Evolutionary conservation across 2,113 vertebrate genomes (phyloP).

Genomic region (Heteronetta atricapilla): DNA sequence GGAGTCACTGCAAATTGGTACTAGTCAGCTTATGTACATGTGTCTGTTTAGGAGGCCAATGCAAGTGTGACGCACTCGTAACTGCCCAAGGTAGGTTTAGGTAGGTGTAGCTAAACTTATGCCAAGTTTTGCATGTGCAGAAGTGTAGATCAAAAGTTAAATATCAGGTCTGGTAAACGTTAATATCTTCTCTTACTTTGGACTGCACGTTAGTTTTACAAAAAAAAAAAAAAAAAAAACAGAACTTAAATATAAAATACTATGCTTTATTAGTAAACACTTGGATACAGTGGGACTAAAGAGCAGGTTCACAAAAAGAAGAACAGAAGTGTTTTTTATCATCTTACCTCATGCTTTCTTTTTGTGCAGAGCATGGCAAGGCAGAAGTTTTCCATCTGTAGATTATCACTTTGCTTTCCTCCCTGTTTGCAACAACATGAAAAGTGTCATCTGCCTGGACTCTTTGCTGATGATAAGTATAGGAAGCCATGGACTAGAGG

Average conservation of each 20-base stretch:
- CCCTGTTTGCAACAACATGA: slow-evolving; percentile 70
- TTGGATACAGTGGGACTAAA: neutral
- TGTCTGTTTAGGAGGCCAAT: neutral
- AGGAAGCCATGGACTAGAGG: slow-evolving; percentile 80
- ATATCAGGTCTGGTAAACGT: neutral
- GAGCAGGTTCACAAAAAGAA: neutral
- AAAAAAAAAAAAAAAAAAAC: neutral
- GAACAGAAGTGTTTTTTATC: neutral
- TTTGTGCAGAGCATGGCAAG: slow-evolving; percentile 69
- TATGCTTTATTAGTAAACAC: neutral
- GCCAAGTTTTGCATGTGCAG: neutral
- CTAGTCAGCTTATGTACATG: neutral
- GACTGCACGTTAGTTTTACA: neutral
- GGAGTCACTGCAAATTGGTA: neutral
- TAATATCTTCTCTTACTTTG: neutral
- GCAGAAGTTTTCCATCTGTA: slow-evolving; percentile 70
- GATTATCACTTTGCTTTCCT: slow-evolving; percentile 75
- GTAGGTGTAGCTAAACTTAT: neutral
- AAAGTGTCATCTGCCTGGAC: slow-evolving; percentile 63
- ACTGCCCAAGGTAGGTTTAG: neutral
- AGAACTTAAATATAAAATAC: neutral
- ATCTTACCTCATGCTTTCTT: neutral
- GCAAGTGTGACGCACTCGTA: neutral
- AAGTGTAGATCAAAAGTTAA: neutral
- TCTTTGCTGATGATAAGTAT: slow-evolving; percentile 70